Evolutionary conservation across 53 echinoderm and acorn worm species (phyloP).

Genomic region (Astropecten irregularis): DNA sequence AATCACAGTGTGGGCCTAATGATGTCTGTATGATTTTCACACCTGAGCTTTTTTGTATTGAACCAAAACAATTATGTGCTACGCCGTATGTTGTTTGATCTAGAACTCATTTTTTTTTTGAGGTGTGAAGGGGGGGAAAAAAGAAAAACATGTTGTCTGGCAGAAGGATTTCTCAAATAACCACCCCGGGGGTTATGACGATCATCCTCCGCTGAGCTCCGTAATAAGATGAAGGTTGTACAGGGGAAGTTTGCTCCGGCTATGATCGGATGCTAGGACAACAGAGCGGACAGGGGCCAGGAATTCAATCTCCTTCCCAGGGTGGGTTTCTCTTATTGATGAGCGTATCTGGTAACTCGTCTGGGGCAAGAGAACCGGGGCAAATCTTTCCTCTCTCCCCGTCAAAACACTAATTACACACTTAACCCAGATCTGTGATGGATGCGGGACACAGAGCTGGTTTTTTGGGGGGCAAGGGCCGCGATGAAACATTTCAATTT

Average conservation of each 20-base stretch:
- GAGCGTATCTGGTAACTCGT: slow-evolving; percentile 29
- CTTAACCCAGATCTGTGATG: slow-evolving; percentile 55
- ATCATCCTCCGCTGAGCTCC: background rate
- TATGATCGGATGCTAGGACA: background rate
- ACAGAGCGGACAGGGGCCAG: background rate
- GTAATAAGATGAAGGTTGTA: slow-evolving; percentile 44
- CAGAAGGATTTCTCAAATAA: slow-evolving; percentile 13
- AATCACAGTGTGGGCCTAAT: too few relatives aligned
- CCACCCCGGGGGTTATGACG: slow-evolving; percentile 12
- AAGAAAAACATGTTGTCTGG: background rate
- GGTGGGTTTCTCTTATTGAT: slow-evolving; percentile 33
- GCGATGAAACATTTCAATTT: too few relatives aligned
- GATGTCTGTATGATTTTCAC: too few relatives aligned
- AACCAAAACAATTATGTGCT: too few relatives aligned
- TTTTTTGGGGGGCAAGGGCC: too few relatives aligned
- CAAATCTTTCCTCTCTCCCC: too few relatives aligned
- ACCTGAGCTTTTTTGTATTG: too few relatives aligned
- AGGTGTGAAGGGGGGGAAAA: too few relatives aligned
- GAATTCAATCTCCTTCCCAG: slow-evolving; percentile 50
- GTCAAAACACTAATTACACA: slow-evolving; percentile 20
- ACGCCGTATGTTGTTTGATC: too few relatives aligned
- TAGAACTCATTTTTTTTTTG: too few relatives aligned
- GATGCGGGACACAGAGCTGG: too few relatives aligned
- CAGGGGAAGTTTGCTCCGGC: slow-evolving; percentile 14
- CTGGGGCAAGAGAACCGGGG: background rate